Base-by-base conservation (phyloP, 1,140 invertebrate species). In the Heliconius hermathena region DNA sequence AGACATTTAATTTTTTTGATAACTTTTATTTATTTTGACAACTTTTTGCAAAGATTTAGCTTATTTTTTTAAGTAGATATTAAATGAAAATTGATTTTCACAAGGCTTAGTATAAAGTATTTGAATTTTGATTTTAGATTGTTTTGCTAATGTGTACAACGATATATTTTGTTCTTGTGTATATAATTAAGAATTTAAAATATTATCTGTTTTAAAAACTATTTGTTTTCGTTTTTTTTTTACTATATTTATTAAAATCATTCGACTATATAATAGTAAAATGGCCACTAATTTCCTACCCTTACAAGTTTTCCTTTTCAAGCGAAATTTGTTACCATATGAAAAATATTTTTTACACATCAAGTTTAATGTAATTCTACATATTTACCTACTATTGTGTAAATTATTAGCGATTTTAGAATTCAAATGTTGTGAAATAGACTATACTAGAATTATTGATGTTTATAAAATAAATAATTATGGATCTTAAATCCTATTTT, bases 21-120 rank as follows among this genome's bases (percentile, higher is more conserved):
- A 78, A 71, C 52, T 80, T 80, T 74, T 76, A 74, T 82, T 85
- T 82, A 84, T 85, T 78, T 84, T 79, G 49, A 81, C 57, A 81
- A 76, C 80, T 82, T 77, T 79, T 85, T 71, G 49, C 74, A 76
- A 66, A 49, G 73, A 74, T 74, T 41, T 26, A 76, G 74, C 57
- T 57, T 76, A 76, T 76, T 70, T 76, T 70, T 66, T 66, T 66
- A 66, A 26, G 60, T 66, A 46, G 13, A 16, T 46, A 16, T 66
- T 66, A 66, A 66, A 29, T 29, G 26, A 66, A 66, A 16, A 29
- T 60, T 66, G 33, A 66, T 66, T 66, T 66, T 66, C 60, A 1
- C 29, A 66, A 29, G 22, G 60, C 60, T 26, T 66, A 66, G 26
- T 29, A 29, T 66, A 66, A 29, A 29, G 60, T 66, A 66, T 66